phyloP scores from a whole-genome alignment of 2,113 vertebrate species.

The Psophia crepitans region DNA sequence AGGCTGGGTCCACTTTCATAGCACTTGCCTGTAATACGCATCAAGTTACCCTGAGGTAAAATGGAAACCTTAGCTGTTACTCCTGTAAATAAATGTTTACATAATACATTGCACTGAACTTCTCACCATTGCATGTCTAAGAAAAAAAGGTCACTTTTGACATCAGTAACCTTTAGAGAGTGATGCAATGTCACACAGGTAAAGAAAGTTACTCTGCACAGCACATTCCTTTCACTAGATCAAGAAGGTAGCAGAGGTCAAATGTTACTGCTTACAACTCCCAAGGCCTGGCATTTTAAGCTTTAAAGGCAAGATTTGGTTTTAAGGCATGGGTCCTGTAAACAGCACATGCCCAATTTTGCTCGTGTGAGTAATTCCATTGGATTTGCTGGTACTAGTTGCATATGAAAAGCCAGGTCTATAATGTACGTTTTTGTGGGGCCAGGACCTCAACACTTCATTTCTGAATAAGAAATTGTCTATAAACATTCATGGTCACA shows the following conservation, averaged over 20 bases:
- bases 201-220: not conserved
- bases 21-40: not conserved
- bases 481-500: not conserved
- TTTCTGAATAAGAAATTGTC: not conserved
- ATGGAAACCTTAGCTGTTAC: constrained; percentile 46
- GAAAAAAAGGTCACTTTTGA: constrained; percentile 66
- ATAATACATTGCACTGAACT: constrained; percentile 41
- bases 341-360: not conserved
- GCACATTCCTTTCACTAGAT: not conserved
- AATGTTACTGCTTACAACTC: not conserved
- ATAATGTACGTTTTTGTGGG: not conserved
- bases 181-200: not conserved
- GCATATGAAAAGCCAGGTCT: not conserved
- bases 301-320: not conserved
- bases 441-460: not conserved
- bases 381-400: not conserved
- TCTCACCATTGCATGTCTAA: constrained; percentile 21
- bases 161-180: constrained; percentile 50
- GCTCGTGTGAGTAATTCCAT: not conserved
- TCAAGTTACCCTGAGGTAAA: constrained; percentile 48
- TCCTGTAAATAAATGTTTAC: constrained; percentile 69
- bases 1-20: constrained; percentile 26
- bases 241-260: not conserved
- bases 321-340: not conserved
- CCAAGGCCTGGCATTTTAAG: not conserved